These are phyloP conservation scores for Drosophila setifemur DNA, from an alignment of 1,140 invertebrate species.

Conservation along the genomic window DNA sequence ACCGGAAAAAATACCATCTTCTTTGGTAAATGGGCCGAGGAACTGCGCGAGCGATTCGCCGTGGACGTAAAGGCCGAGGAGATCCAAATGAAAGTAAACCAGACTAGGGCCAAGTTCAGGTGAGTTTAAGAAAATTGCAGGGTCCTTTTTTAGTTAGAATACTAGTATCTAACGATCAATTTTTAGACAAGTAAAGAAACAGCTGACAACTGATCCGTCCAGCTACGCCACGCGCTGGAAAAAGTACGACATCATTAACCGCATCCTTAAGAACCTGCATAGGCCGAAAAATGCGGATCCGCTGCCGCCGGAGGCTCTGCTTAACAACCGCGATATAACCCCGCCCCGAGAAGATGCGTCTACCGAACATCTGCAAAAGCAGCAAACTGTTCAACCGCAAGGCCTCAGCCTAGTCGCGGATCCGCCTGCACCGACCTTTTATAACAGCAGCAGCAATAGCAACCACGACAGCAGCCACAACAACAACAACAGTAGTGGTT, in stretches of 20 bases:
- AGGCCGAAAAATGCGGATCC: constrained; percentile 75
- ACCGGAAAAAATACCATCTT: constrained; percentile 76
- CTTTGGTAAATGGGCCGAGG: constrained; percentile 70
- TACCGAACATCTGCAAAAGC: constrained; percentile 14
- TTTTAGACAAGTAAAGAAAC: constrained; percentile 69
- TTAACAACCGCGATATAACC: constrained; percentile 71
- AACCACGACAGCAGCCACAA: constrained; percentile 37
- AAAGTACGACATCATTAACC: constrained; percentile 70
- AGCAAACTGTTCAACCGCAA: constrained; percentile 9
- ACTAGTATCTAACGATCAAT: not conserved
- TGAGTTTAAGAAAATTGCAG: constrained; percentile 17
- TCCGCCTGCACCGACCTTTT: constrained; percentile 13
- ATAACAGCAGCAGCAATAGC: constrained; percentile 41
- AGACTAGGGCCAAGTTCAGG: constrained; percentile 76
- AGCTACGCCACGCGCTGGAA: constrained; percentile 67
- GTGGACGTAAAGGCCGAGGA: constrained; percentile 76
- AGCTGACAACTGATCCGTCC: constrained; percentile 47
- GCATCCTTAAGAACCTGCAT: constrained; percentile 71
- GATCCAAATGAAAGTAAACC: constrained; percentile 78
- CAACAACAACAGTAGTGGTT: constrained; percentile 41
- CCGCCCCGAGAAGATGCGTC: constrained; percentile 52
- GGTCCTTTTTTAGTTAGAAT: too few relatives aligned
- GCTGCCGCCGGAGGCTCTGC: constrained; percentile 60
- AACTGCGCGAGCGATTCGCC: constrained; percentile 61
- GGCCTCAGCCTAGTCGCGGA: constrained; percentile 4